Conservation (phyloP, 2,113 vertebrate species). For the Microcebus griseorufus region DNA sequence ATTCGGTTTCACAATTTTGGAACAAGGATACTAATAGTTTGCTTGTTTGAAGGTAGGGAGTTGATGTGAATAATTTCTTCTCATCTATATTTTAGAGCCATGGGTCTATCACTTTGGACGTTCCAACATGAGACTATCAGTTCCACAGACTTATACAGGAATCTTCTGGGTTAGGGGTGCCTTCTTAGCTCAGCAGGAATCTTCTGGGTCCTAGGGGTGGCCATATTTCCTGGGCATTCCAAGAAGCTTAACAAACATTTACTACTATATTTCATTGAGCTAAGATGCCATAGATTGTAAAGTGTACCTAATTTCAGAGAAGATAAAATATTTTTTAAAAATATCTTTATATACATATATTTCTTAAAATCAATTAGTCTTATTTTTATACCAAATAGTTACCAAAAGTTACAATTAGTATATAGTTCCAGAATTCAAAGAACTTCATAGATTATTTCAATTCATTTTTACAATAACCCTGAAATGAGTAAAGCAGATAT, state of each 20-base stretch:
- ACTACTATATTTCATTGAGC: background rate
- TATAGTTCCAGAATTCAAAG: constrained; percentile 16
- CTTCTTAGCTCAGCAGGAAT: background rate
- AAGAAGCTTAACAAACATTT: constrained; percentile 41
- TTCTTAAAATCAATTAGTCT: background rate
- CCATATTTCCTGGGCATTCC: background rate
- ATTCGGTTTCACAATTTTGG: background rate
- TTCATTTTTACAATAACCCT: constrained; percentile 4
- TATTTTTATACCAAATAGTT: constrained; percentile 29
- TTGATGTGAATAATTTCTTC: background rate
- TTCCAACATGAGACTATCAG: background rate
- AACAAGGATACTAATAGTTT: background rate
- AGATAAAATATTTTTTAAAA: background rate
- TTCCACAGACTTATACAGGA: background rate
- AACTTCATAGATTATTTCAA: background rate
- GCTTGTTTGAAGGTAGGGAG: background rate
- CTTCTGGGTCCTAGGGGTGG: background rate
- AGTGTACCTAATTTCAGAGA: constrained; percentile 27
- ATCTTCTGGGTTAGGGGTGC: background rate
- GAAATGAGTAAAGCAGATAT: background rate
- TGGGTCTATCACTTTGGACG: background rate
- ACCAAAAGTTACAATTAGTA: background rate
- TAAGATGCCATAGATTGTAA: background rate
- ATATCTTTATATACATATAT: background rate
- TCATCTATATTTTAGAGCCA: background rate